Percentiles rank a stretch among this genome's conserved stretches.
Evolutionary conservation across 2,113 vertebrate species (phyloP).

Genomic region (Ictalurus punctatus): DNA sequence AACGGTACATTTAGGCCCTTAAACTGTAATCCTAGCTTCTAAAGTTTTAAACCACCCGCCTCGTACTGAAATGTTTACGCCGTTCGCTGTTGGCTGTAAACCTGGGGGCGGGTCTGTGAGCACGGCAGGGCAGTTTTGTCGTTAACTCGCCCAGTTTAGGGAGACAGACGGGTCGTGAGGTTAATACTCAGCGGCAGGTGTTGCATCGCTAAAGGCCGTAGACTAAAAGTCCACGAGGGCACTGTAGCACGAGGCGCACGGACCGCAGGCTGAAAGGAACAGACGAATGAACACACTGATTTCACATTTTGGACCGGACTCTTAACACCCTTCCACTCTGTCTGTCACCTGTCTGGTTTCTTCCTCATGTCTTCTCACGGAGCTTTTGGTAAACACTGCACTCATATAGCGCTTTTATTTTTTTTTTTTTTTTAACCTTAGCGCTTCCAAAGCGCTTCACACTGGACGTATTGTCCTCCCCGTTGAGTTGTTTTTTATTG

Average conservation of each 20-base stretch:
- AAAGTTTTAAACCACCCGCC: background rate
- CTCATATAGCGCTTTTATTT: too few relatives aligned
- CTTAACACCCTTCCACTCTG: background rate
- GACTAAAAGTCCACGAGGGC: slow-evolving; percentile 6
- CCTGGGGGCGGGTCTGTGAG: background rate
- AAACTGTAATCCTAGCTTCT: background rate
- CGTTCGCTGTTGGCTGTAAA: background rate
- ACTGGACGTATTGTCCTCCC: background rate
- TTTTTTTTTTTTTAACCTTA: too few relatives aligned
- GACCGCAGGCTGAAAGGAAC: background rate
- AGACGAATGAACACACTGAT: background rate
- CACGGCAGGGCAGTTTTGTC: background rate
- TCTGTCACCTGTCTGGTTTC: background rate
- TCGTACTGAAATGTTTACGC: background rate
- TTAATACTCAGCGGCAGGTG: slow-evolving; percentile 17
- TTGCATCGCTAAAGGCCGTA: slow-evolving; percentile 4
- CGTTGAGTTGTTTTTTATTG: background rate
- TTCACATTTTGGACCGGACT: background rate
- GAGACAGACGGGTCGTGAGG: background rate
- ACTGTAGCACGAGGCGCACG: background rate
- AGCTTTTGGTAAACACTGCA: background rate
- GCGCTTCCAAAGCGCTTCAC: too few relatives aligned
- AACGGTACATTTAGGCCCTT: background rate
- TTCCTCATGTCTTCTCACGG: background rate
- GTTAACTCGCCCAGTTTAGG: background rate